These are phyloP conservation scores for Mystacornis crossleyi DNA, from an alignment of 2,113 vertebrate species.

Conservation along the genomic window DNA sequence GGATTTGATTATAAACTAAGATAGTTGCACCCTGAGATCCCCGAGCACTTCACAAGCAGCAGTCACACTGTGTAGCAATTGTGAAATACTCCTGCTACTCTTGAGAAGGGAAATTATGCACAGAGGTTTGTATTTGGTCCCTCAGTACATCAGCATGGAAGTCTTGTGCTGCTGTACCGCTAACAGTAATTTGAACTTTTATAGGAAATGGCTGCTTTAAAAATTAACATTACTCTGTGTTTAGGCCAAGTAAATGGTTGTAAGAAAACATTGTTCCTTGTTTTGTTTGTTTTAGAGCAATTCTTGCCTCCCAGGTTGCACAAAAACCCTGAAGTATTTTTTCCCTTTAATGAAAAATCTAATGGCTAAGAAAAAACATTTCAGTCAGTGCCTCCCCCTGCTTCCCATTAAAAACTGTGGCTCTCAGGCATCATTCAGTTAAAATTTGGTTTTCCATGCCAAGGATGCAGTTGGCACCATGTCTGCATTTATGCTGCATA, in stretches of 20 bases:
- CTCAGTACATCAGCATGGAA: neutral
- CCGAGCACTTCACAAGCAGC: neutral
- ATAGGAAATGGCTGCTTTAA: neutral
- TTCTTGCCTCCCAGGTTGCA: neutral
- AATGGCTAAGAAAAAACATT: neutral
- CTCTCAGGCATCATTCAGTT: neutral
- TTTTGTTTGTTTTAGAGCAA: neutral
- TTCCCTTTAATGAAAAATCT: neutral
- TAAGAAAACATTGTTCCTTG: neutral
- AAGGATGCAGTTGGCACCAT: neutral
- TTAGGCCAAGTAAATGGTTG: neutral
- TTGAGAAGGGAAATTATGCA: neutral
- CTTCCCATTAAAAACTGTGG: neutral
- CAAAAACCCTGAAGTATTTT: neutral
- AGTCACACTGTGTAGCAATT: neutral
- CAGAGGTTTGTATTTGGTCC: neutral
- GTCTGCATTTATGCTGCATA: neutral
- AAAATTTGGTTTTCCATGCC: neutral
- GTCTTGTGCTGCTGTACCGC: neutral
- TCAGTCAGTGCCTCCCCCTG: neutral
- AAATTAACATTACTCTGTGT: neutral
- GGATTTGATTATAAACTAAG: neutral
- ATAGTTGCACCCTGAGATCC: neutral
- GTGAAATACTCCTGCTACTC: neutral
- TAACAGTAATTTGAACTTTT: neutral